Base-by-base conservation (phyloP, 2,888 invertebrate species). In the Coecobrya sp. region DNA sequence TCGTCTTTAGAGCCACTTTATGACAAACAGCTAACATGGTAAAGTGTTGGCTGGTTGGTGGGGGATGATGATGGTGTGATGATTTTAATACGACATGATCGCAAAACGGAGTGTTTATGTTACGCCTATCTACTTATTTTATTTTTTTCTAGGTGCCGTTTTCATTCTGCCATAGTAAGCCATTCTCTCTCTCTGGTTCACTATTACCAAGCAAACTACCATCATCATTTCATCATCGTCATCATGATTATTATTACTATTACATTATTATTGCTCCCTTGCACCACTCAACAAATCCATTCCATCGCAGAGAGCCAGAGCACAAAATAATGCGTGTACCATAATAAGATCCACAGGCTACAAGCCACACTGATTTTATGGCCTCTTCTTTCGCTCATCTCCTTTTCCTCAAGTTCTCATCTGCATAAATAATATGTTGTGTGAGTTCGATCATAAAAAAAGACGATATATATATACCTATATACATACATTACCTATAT, bases 1-100 rank as follows among this genome's bases (percentile, higher is more conserved):
- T 81, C 59, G 55, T 55, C 81, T 36, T 16, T 5, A 27, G 49
- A 27, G 49, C 11, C 27, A 81, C 30, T 81, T 81, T 81, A 81
- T 81, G 81, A 81, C 59, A 81, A 59, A 81, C 81, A 81, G 55
- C 81, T 81, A n/a, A n/a, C n/a, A 55, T 81, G 81, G 49, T 25
- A 52, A 81, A 81, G 81, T 30, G 81, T 81, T 81, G 55, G 55
- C 55, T 25, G 55, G 25, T 25, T n/a, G 52, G 79, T 19, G 42
- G 25, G n/a, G 19, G n/a, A n/a, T n/a, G n/a, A 36, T 30, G 36
- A 30, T 30, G 70, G n/a, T n/a, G 4, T 25, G 30, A 70, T 25
- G n/a, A 70, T 30, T 27, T 36, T n/a, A 16, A n/a, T 70, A 13
- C 30, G 30, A 27, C 36, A 30, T 70, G 16, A 13, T 13, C 10